A percentile compares a stretch with the other conserved stretches of the same genome.
Conservation (phyloP, 2,113 vertebrate species). For the Petrocephalus zakoni region DNA sequence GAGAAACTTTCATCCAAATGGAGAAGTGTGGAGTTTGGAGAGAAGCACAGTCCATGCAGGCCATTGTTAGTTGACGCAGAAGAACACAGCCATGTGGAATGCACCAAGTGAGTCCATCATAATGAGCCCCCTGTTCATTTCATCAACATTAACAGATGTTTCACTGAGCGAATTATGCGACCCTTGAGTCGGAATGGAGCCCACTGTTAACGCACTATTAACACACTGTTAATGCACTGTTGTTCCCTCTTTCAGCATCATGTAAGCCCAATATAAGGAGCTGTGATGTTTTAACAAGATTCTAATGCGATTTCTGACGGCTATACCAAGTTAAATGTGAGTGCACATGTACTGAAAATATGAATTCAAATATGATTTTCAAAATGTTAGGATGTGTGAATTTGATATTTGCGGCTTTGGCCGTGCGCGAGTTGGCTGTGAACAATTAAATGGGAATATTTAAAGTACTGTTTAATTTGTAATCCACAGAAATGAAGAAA, state of each 20-base stretch:
- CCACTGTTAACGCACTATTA: not conserved
- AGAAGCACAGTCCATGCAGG: conserved; percentile 56
- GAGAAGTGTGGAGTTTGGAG: conserved; percentile 60
- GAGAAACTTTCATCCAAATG: conserved; percentile 96
- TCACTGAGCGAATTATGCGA: not conserved
- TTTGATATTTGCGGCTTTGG: not conserved
- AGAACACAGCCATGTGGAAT: conserved; percentile 4
- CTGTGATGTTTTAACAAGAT: not conserved
- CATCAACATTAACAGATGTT: not conserved
- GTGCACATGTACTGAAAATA: not conserved
- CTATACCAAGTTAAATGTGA: not conserved
- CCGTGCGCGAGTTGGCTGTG: not conserved
- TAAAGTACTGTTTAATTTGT: too few species aligned
- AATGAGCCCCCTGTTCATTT: conserved; percentile 22
- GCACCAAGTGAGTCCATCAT: conserved; percentile 26
- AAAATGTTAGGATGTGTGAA: not conserved
- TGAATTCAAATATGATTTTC: not conserved
- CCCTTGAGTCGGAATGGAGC: not conserved
- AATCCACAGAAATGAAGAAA: too few species aligned
- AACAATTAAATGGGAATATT: not conserved
- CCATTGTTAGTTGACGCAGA: not conserved
- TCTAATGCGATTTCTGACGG: not conserved
- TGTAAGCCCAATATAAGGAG: not conserved
- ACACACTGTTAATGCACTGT: not conserved
- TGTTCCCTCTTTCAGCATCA: not conserved